Evolutionary conservation across 2,797 vertebrate genomes (phyloP).

Genomic region (Hippocampus kuda): DNA sequence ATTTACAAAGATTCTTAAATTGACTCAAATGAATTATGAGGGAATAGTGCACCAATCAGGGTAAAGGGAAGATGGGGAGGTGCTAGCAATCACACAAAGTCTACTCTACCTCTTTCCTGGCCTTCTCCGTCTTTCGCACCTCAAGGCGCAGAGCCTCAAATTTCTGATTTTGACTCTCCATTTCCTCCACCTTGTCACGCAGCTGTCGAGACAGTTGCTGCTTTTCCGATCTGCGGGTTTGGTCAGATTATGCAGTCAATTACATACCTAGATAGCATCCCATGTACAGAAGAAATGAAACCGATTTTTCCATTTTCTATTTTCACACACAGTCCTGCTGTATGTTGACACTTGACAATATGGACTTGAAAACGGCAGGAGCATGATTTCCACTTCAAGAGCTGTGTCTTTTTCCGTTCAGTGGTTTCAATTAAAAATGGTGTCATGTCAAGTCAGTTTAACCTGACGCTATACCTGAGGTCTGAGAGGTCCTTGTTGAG

Average conservation of each 20-base stretch:
- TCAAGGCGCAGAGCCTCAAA: constrained; percentile 88
- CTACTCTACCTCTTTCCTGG: constrained; percentile 92
- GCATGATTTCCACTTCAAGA: background rate
- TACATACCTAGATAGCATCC: background rate
- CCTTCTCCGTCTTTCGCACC: constrained; percentile 89
- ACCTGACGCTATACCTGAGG: constrained; percentile 71
- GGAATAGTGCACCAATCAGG: constrained; percentile 14
- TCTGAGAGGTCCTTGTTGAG: constrained; percentile 92
- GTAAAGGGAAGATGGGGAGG: constrained; percentile 15
- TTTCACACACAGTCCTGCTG: background rate
- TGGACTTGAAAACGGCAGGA: background rate
- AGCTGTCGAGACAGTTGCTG: constrained; percentile 90
- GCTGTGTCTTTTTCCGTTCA: background rate
- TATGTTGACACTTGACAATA: background rate
- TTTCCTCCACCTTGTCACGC: constrained; percentile 96
- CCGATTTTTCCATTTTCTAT: background rate
- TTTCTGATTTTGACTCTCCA: constrained; percentile 86
- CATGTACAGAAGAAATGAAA: too few relatives aligned
- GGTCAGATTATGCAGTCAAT: background rate
- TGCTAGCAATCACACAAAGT: constrained; percentile 49
- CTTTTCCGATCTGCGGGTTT: constrained; percentile 61
- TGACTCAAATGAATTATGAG: background rate
- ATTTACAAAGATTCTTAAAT: background rate
- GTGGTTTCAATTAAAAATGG: background rate
- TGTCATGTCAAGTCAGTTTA: background rate